Conservation (phyloP, 1,140 invertebrate species). For the Plutomurus gul region DNA sequence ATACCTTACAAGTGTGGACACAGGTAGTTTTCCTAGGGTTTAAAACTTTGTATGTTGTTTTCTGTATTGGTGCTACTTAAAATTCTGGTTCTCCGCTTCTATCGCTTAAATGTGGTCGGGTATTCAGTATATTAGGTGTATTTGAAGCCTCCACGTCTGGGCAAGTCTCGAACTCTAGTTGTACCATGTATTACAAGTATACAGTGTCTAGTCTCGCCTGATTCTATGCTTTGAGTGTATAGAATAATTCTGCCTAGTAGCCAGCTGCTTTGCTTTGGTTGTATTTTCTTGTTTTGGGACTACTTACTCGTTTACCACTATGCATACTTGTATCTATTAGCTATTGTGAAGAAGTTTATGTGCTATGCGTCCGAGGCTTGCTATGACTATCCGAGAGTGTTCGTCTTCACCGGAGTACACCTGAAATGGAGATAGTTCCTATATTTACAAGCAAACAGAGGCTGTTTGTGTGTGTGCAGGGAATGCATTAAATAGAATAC, state of each 20-base stretch:
- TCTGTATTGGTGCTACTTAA: conserved; percentile 13
- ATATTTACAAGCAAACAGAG: conserved; percentile 24
- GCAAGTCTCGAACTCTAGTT: too few species aligned
- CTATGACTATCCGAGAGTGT: neutral
- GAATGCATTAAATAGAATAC: neutral
- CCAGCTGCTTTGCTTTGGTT: conserved; percentile 22
- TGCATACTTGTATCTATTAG: too few species aligned
- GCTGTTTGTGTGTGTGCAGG: neutral
- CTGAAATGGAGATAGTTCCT: neutral
- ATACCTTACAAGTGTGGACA: too few species aligned
- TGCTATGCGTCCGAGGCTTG: too few species aligned
- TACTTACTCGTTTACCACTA: conserved; percentile 19
- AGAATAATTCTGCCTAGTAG: conserved; percentile 37
- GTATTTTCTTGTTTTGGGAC: neutral
- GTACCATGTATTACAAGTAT: too few species aligned
- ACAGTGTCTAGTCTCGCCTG: too few species aligned
- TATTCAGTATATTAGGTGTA: too few species aligned
- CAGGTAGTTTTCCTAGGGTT: conserved; percentile 10
- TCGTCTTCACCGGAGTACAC: neutral
- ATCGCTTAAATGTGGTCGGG: too few species aligned
- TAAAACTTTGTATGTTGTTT: too few species aligned
- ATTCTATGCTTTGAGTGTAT: too few species aligned
- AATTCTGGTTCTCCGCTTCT: conserved; percentile 35
- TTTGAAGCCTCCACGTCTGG: too few species aligned
- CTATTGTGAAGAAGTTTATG: too few species aligned